Conservation (phyloP, 2,113 vertebrate genomes). For the Amblyornis subalaris region DNA sequence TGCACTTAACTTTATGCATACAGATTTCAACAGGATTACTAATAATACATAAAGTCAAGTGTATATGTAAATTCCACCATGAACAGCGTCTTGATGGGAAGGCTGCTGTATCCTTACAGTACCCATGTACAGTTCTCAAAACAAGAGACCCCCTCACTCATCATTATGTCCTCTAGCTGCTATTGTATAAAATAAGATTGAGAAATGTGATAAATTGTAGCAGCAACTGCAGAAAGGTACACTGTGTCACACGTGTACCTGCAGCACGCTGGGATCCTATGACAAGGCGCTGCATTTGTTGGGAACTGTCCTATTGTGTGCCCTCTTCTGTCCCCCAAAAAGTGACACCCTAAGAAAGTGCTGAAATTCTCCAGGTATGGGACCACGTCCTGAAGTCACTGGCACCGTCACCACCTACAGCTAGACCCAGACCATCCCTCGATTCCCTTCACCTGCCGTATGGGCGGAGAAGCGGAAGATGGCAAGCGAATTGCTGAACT, state of each 20-base stretch:
- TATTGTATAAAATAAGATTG: neutral
- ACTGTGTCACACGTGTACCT: fast-evolving
- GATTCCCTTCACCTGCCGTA: neutral
- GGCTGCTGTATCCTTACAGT: neutral
- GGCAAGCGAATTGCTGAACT: neutral
- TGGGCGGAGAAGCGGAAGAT: neutral
- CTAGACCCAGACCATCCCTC: neutral
- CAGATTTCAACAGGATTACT: neutral
- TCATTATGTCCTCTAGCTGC: neutral
- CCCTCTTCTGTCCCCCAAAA: neutral
- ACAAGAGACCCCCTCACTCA: neutral
- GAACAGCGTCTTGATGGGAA: neutral
- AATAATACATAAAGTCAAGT: neutral
- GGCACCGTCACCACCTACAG: neutral
- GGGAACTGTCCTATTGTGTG: neutral
- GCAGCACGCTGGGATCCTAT: neutral
- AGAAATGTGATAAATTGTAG: neutral
- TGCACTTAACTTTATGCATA: neutral
- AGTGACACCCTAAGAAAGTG: neutral
- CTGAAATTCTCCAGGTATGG: neutral
- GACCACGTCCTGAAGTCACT: neutral
- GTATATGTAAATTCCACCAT: neutral
- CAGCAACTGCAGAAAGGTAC: neutral
- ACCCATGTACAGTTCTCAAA: neutral
- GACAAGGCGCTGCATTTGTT: fast-evolving